Evolutionary conservation across 2,888 invertebrate species (phyloP).

Genomic region (Cordilura impudica): DNA sequence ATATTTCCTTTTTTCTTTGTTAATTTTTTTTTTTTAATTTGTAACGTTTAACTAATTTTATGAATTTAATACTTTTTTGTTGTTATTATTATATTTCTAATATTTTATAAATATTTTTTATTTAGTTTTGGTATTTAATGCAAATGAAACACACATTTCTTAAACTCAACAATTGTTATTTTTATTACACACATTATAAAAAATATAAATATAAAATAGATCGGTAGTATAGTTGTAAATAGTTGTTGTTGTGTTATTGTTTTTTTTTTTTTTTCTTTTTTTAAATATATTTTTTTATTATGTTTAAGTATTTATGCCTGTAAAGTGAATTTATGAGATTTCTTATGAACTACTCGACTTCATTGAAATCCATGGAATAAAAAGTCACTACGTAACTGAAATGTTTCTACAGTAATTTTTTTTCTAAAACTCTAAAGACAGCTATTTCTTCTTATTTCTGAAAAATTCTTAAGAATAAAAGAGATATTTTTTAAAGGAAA

Average conservation of each 20-base stretch:
- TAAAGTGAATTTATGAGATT: not conserved
- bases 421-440: no score
- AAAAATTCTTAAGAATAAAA: no score
- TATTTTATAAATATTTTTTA: constrained; percentile 24
- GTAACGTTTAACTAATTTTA: constrained; percentile 39
- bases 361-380: no score
- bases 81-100: constrained; percentile 30
- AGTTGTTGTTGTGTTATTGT: constrained; percentile 34
- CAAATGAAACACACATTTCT: constrained; percentile 53
- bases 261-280: constrained; percentile 12
- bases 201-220: constrained; percentile 58
- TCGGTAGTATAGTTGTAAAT: constrained; percentile 59
- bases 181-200: constrained; percentile 50
- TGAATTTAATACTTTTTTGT: no score
- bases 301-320: constrained; percentile 45
- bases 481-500: no score
- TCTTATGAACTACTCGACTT: constrained; percentile 12
- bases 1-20: not conserved
- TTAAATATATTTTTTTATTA: constrained; percentile 34
- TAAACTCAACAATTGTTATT: constrained; percentile 34
- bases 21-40: constrained; percentile 24
- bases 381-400: no score
- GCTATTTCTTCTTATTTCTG: no score
- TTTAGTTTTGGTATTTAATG: constrained; percentile 6
- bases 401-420: no score